Percentiles rank a stretch among this genome's conserved stretches.
These are phyloP conservation scores for Ooceraea biroi DNA, from an alignment of 1,140 invertebrate genomes.

Conservation along the genomic window DNA sequence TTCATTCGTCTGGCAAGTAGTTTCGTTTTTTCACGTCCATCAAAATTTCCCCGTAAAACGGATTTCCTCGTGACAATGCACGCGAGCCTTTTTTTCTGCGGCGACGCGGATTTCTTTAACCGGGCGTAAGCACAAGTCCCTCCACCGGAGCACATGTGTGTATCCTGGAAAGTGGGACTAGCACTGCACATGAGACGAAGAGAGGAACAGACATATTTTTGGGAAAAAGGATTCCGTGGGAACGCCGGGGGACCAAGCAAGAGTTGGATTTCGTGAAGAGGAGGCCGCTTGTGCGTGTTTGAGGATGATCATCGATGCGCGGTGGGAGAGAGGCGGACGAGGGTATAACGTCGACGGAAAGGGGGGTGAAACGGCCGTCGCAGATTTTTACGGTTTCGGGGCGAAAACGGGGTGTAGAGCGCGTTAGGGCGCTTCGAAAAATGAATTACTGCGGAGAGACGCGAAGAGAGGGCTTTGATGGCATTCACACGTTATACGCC, in stretches of 20 bases:
- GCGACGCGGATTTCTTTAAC: constrained; percentile 78
- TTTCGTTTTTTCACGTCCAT: constrained; percentile 78
- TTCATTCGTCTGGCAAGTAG: neutral
- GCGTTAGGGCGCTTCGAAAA: constrained; percentile 34
- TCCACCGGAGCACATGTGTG: constrained; percentile 50
- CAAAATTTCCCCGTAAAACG: constrained; percentile 77
- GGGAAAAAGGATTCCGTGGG: constrained; percentile 83
- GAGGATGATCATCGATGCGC: constrained; percentile 43
- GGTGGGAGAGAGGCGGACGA: constrained; percentile 23
- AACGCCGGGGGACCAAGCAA: constrained; percentile 77
- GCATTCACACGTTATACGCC: neutral
- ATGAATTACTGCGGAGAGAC: constrained; percentile 58
- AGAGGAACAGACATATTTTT: constrained; percentile 71
- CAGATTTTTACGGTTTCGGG: constrained; percentile 77
- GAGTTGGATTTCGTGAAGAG: constrained; percentile 80
- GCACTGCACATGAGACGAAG: neutral
- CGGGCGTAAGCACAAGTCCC: constrained; percentile 52
- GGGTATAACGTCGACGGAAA: constrained; percentile 10
- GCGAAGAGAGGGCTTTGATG: constrained; percentile 31
- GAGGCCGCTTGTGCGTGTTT: constrained; percentile 54
- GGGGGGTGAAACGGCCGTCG: constrained; percentile 53
- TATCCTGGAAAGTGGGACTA: neutral
- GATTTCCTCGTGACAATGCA: constrained; percentile 65
- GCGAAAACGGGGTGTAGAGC: constrained; percentile 36
- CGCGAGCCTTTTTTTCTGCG: constrained; percentile 68